Evolutionary conservation across 2,113 vertebrate species (phyloP), one percentile per base, ranked within the genome.

Genomic region (Gadus macrocephalus): DNA sequence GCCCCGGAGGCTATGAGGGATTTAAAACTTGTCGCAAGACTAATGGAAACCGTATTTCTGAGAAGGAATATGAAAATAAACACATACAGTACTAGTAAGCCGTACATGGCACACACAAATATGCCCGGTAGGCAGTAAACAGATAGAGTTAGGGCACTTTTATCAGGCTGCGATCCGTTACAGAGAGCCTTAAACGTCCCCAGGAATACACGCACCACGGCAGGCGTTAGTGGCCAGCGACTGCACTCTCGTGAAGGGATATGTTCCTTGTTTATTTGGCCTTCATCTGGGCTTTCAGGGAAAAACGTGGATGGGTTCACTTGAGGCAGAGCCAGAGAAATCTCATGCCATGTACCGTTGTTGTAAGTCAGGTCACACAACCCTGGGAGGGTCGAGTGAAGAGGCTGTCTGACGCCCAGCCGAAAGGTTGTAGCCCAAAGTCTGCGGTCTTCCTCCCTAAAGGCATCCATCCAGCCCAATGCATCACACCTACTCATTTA

Each of bases 151-250:
- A 81, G 81, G 64, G 82, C 73, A 84, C 85, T 79, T 83, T 88
- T 84, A 85, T 86, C 69, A 69, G 83, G 83, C 79, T 72, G 19
- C 79, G 71, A 84, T 88, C 87, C 86, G 86, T 89, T 90, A 89
- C 64, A 6, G 78, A 64, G 55, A 79, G 82, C 85, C 86, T 78
- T 90, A 88, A 90, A 88, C 66, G 82, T 87, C 88, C 69, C 22
- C 2, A 1, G 83, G 71, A 86, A 82, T 87, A 84, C 75, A 82
- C 84, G 85, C 85, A 83, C 84, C 76, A 78, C 76, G 62, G 77
- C 69, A 81, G 6, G 31, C 31, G 31, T 4, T 76, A 83, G 78
- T 67, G 78, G 86, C 79, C 68, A 75, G 78, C 71, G 80, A 67
- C 78, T 20, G 68, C 22, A 60, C 79, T 79, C 76, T 76, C 60